Conservation (phyloP, 2,797 vertebrate genomes). For the Cuculus canorus region DNA sequence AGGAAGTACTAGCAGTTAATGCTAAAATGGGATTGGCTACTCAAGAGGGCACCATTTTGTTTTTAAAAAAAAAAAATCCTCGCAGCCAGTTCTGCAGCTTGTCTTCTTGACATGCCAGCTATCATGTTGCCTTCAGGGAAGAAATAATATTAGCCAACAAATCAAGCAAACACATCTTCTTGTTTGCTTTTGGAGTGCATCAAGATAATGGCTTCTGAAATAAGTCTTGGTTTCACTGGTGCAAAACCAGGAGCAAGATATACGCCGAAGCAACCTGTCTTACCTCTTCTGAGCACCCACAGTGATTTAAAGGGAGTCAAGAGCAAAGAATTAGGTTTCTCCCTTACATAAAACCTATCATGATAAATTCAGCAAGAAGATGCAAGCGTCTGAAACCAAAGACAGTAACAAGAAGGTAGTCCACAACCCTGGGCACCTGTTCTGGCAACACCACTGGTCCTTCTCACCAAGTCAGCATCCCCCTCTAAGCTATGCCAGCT, state of each 20-base stretch:
- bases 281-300: not conserved
- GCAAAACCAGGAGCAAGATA: not conserved
- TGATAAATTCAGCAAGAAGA: not conserved
- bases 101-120: not conserved
- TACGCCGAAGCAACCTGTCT: not conserved
- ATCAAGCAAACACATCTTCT: not conserved
- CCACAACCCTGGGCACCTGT: too few species aligned
- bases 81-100: not conserved
- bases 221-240: not conserved
- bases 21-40: not conserved
- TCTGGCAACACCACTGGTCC: not conserved
- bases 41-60: not conserved
- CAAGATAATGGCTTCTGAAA: not conserved
- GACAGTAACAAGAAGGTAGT: not conserved
- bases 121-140: not conserved
- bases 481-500: not conserved
- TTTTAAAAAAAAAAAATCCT: not conserved
- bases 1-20: not conserved
- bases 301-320: not conserved
- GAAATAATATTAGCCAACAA: constrained; percentile 11
- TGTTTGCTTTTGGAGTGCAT: not conserved
- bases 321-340: not conserved
- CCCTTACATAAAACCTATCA: not conserved
- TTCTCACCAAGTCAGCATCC: fast-evolving
- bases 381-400: not conserved